phyloP scores from a whole-genome alignment of 2,113 vertebrate genomes.

The Camelus bactrianus region DNA sequence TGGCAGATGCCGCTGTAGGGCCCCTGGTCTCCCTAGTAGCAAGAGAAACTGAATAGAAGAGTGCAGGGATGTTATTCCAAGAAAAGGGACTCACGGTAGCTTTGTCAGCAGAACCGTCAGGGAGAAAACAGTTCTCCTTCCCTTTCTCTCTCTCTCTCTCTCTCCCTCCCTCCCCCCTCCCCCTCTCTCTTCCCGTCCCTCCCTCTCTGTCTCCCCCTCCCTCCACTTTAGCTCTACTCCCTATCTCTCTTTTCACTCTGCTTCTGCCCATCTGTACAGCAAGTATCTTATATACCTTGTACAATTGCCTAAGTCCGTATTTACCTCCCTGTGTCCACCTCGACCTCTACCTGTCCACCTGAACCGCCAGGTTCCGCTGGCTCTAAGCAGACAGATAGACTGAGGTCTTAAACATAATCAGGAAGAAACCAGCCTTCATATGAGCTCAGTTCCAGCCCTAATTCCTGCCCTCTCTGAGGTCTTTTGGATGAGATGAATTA shows the following conservation, averaged over 20 bases:
- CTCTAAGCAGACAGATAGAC: slow-evolving; percentile 83
- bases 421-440: slow-evolving; percentile 85
- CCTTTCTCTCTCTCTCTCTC: no score
- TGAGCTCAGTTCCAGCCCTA: slow-evolving; percentile 73
- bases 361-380: slow-evolving; percentile 66
- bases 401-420: slow-evolving; percentile 84
- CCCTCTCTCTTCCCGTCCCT: background rate
- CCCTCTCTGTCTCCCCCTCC: background rate
- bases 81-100: slow-evolving; percentile 20
- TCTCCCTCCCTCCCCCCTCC: background rate
- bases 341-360: background rate
- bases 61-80: slow-evolving; percentile 46
- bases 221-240: background rate
- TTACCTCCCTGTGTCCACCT: background rate
- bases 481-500: slow-evolving; percentile 77
- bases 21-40: slow-evolving; percentile 26
- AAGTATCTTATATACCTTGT: no score
- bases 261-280: background rate
- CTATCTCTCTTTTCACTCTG: background rate
- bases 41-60: slow-evolving; percentile 35
- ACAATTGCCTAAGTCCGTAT: background rate
- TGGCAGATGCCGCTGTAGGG: slow-evolving; percentile 32
- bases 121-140: background rate
- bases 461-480: slow-evolving; percentile 66
- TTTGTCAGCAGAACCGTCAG: slow-evolving; percentile 75